Evolutionary conservation across 23 tunicate genomes (phyloP), one percentile per base, ranked within the genome.

Genomic region (Trididemnum clinides): DNA sequence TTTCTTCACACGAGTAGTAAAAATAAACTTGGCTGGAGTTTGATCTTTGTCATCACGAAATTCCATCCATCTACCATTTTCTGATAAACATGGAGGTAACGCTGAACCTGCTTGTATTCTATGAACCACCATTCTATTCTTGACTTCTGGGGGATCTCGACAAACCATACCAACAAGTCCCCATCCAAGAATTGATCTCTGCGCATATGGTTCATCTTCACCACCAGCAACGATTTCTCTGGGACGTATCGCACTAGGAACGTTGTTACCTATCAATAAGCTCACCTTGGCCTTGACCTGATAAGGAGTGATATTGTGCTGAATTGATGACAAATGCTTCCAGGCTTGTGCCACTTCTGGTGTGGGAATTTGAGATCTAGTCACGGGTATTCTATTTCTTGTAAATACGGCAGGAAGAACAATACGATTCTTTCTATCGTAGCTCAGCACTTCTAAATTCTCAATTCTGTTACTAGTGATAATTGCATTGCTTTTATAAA

Each of bases 221-320:
- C n/a, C 39, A 71, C 77, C 77, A 31, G 77, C 37, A 15, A 71
- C 6, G 4, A 71, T 71, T 18, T 71, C 77, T 71, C 77, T 32
- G 7, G 77, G 77, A 6, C 38, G 12, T 27, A 29, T 30, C 27
- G 39, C 77, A 5, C 29, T 15, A 28, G 77, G 77, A 26, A 71
- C 39, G 21, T 71, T 71, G 39, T 12, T 71, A 7, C 77, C 77
- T 5, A 71, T 6, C 29, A 71, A 30, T n/a, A 71, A 15, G 5
- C 77, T 29, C 3, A 71, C 21, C 29, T 20, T 7, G 3, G 25
- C 77, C 12, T 71, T 7, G 21, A 39, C 15, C 12, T 25, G n/a
- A 23, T 31, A 71, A 7, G 77, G 77, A 71, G n/a, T n/a, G n/a
- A n/a, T n/a, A n/a, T n/a, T n/a, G n/a, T n/a, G n/a, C n/a, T n/a